Percentiles rank a stretch among this genome's conserved stretches.
Conservation (phyloP, 2,888 invertebrate species). For the Petrophora chlorosata region DNA sequence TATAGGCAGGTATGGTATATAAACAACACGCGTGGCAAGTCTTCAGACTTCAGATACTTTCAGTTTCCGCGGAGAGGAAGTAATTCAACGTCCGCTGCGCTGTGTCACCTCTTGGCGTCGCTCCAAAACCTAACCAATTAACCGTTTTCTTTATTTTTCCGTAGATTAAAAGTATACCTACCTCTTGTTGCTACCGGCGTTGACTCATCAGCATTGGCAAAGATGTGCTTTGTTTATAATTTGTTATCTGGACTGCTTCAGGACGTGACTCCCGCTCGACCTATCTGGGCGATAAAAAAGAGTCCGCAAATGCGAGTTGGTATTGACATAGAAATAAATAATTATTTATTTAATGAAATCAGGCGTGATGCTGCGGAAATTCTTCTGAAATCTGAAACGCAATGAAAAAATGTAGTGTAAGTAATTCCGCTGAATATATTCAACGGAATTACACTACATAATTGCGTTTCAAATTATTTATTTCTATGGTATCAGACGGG, state of each 20-base stretch:
- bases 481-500: no score
- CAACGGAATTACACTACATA: no score
- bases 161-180: neutral
- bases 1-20: no score
- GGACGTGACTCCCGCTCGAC: conserved; percentile 26
- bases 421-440: no score
- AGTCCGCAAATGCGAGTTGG: neutral
- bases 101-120: conserved; percentile 17
- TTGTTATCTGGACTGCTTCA: conserved; percentile 15
- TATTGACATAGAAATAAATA: no score
- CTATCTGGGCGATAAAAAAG: conserved; percentile 14
- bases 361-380: no score
- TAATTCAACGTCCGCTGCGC: conserved; percentile 12
- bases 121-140: conserved; percentile 7
- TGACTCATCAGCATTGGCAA: conserved; percentile 31
- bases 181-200: conserved; percentile 6
- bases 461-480: no score
- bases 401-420: no score
- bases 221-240: conserved; percentile 23
- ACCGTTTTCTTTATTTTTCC: conserved; percentile 3
- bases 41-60: neutral
- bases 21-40: conserved; percentile 8
- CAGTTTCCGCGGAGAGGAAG: conserved; percentile 20
- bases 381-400: no score
- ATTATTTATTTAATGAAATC: no score